Evolutionary conservation across 2,797 vertebrate species (phyloP), one percentile per base, ranked within the genome.

Genomic region (Heterohyrax brucei): DNA sequence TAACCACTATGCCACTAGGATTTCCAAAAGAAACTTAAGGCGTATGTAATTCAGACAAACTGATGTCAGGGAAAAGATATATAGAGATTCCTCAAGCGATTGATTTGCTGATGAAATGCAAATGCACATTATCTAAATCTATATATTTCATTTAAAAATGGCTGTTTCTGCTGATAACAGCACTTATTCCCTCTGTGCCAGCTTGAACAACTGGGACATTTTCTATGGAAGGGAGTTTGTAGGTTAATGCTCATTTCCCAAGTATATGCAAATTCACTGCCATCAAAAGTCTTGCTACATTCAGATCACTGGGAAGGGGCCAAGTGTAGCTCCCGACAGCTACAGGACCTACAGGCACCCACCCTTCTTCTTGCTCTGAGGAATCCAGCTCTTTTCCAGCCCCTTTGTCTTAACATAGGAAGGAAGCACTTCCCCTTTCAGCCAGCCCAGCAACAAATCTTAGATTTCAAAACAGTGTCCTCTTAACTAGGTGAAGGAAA

Each of bases 401-500:
- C 7, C 24, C 30, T 87, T 68, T 87, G 22, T 88, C 44, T 93
- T 22, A 76, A 33, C 0, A n/a, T 10, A 0, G 0, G 50, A 73
- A 0, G 0, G 50, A 73, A 44, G 10, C 9, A 46, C 7, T 46
- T n/a, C 1, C 72, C 30, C n/a, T 77, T n/a, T 83, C 76, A 44
- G 77, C 28, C 72, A 87, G 22, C 44, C 28, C 10, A 81, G 19
- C 7, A 48, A 46, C 62, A 87, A 56, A 22, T 80, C 28, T 89
- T n/a, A 77, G 39, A 89, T 81, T 93, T 91, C 39, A 80, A 68
- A 83, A 28, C 46, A 70, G 4, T 9, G 19, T 83, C 81, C 48
- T 96, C 33, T 93, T 90, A 66, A 80, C 7, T 56, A 76, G 53
- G 39, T 44, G 53, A 80, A 92, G 59, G 90, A 66, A 95, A 46